phyloP scores from a whole-genome alignment of 2,797 vertebrate genomes.

The Danionella dracula region DNA sequence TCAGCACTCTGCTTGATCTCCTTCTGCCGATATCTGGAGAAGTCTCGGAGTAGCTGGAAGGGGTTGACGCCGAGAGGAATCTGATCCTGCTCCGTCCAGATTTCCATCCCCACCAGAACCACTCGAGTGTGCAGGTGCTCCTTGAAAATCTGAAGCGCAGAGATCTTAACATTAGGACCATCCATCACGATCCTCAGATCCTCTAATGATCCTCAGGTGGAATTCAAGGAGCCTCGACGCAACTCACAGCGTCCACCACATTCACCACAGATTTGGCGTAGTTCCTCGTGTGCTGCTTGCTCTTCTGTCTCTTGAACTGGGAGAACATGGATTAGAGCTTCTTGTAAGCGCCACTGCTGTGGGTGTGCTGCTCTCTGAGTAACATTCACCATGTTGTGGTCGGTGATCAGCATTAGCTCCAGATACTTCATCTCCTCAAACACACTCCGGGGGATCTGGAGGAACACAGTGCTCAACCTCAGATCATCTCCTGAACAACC shows the following conservation, averaged over 20 bases:
- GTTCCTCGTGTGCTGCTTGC: constrained; percentile 81
- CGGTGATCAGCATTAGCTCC: constrained; percentile 95
- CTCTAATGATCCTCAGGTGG: no score
- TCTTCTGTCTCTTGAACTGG: constrained; percentile 87
- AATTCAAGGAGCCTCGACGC: not conserved
- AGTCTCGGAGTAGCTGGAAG: constrained; percentile 87
- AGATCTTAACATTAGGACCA: no score
- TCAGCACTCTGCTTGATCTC: constrained; percentile 85
- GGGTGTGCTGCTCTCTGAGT: no score
- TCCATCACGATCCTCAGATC: no score
- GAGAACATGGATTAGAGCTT: not conserved
- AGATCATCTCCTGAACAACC: no score
- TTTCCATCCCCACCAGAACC: constrained; percentile 91
- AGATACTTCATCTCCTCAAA: constrained; percentile 98
- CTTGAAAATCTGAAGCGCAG: constrained; percentile 92
- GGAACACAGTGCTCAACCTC: not conserved
- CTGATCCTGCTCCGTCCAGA: constrained; percentile 91
- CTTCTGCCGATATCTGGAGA: constrained; percentile 89
- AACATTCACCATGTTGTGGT: constrained; percentile 87
- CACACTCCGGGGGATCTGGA: constrained; percentile 81
- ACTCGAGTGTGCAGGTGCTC: constrained; percentile 94
- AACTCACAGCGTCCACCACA: constrained; percentile 94
- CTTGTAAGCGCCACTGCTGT: no score
- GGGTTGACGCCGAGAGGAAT: constrained; percentile 83
- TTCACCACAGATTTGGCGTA: constrained; percentile 97